A percentile compares a stretch with the other conserved stretches of the same genome.
These are phyloP conservation scores for Varanus komodoensis DNA, from an alignment of 2,113 vertebrate species.

Conservation along the genomic window DNA sequence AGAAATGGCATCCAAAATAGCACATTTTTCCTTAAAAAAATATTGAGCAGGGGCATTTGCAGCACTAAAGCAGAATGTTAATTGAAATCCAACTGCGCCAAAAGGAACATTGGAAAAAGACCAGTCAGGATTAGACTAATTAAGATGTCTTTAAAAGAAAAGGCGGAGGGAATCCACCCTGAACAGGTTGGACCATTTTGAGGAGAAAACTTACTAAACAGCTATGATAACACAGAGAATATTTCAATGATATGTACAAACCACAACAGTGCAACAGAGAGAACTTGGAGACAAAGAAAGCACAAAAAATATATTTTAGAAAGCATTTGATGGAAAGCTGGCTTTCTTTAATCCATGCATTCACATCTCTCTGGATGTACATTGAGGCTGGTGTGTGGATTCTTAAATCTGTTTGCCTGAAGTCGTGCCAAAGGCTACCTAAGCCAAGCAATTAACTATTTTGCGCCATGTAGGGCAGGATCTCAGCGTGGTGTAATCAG, in stretches of 20 bases:
- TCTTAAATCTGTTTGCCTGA: constrained; percentile 12
- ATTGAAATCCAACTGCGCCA: constrained; percentile 86
- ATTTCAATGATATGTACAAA: constrained; percentile 52
- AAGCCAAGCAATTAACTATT: constrained; percentile 29
- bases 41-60: constrained; percentile 77
- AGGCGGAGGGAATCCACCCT: constrained; percentile 38
- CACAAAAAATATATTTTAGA: not conserved
- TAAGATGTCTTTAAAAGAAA: constrained; percentile 84
- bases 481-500: not conserved
- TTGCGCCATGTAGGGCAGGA: not conserved
- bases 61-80: constrained; percentile 80
- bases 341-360: not conserved
- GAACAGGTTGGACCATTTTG: constrained; percentile 81
- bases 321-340: not conserved
- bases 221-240: constrained; percentile 25
- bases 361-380: not conserved
- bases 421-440: not conserved
- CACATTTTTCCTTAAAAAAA: constrained; percentile 54
- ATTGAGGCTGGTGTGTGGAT: constrained; percentile 1
- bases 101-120: constrained; percentile 84
- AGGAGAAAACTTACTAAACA: constrained; percentile 73
- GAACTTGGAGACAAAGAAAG: constrained; percentile 11
- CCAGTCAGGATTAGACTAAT: constrained; percentile 87
- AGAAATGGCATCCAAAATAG: constrained; percentile 77
- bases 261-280: constrained; percentile 27